A percentile compares a stretch with the other conserved stretches of the same genome.
Conservation (phyloP, 2,113 vertebrate species). For the Anthoscopus minutus region DNA sequence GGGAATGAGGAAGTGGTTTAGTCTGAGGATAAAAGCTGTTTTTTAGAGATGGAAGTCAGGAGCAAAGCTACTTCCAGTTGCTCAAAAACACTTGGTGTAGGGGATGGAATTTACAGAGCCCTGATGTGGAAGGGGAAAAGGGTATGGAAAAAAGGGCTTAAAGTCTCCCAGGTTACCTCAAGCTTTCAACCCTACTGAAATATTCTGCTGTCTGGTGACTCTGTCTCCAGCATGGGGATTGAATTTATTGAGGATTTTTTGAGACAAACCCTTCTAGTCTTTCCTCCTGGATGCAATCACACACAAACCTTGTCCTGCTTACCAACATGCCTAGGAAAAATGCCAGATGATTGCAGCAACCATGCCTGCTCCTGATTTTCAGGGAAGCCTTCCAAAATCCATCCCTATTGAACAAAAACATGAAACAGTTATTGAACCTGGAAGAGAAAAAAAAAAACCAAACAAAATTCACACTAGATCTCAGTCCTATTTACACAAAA, state of each 20-base stretch:
- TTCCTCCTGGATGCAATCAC: not conserved
- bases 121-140: not conserved
- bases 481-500: not conserved
- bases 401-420: slow-evolving; percentile 77
- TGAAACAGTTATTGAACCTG: not conserved
- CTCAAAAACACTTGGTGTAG: not conserved
- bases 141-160: not conserved
- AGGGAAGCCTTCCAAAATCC: slow-evolving; percentile 87
- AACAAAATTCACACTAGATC: not conserved
- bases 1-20: not conserved
- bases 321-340: slow-evolving; percentile 85
- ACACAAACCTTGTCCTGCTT: slow-evolving; percentile 24
- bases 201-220: not conserved
- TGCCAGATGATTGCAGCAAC: slow-evolving; percentile 77
- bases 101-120: not conserved
- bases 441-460: not conserved
- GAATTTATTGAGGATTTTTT: not conserved
- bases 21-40: not conserved
- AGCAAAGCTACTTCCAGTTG: not conserved
- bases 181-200: not conserved
- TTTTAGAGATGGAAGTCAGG: not conserved
- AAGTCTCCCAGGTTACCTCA: not conserved
- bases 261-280: not conserved
- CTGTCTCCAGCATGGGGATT: not conserved
- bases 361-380: slow-evolving; percentile 79